These are phyloP conservation scores for Trachops cirrhosus DNA, from an alignment of 2,797 vertebrate genomes.

Conservation along the genomic window DNA sequence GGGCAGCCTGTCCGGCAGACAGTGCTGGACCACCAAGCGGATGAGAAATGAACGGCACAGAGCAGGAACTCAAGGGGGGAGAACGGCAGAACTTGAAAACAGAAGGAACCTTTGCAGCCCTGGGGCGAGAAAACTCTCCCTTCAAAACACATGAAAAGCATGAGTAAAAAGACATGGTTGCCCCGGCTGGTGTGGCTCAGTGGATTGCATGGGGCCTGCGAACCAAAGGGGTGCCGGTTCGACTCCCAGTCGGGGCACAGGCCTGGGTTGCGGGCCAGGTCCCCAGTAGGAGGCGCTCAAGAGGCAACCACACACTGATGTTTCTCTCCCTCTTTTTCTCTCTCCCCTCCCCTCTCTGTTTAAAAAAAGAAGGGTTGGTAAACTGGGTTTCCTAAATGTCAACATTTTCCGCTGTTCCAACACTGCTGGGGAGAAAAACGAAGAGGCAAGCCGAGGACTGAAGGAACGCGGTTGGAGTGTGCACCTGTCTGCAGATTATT, in stretches of 20 bases:
- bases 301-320: too few species aligned
- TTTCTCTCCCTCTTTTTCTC: too few species aligned
- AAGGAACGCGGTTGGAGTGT: background rate
- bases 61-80: background rate
- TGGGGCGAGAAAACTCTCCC: background rate
- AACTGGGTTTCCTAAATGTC: background rate
- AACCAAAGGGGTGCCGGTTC: too few species aligned
- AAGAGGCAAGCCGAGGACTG: background rate
- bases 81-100: background rate
- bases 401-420: background rate
- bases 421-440: background rate
- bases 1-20: too few species aligned
- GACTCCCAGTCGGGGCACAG: too few species aligned
- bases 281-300: too few species aligned
- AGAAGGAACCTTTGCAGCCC: background rate
- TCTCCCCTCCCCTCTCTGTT: too few species aligned
- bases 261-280: too few species aligned
- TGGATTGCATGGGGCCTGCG: too few species aligned
- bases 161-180: background rate
- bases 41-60: background rate
- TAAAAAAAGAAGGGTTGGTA: background rate
- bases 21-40: background rate
- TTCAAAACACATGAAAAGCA: background rate
- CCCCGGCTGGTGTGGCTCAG: too few species aligned
- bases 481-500: background rate